A percentile compares a stretch with the other conserved stretches of the same genome.
Evolutionary conservation across 2,888 invertebrate species (phyloP).

Genomic region (Spialia ferax): DNA sequence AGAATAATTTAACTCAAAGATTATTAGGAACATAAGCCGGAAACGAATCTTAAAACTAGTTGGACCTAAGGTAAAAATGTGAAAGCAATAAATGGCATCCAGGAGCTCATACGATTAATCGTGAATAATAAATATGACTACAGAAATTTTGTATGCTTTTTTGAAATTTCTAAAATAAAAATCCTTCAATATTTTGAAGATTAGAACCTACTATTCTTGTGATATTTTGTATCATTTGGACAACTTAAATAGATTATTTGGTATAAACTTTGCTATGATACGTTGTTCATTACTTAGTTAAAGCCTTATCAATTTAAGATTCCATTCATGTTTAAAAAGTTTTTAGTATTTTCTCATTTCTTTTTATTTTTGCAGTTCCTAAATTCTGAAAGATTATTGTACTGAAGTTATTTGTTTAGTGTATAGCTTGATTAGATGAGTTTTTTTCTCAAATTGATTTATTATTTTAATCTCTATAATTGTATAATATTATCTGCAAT

Average conservation of each 20-base stretch:
- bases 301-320: background rate
- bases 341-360: too few relatives aligned
- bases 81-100: too few relatives aligned
- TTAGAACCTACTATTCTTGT: constrained; percentile 3
- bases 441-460: too few relatives aligned
- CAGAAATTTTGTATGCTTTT: too few relatives aligned
- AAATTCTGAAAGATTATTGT: too few relatives aligned
- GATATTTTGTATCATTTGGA: background rate
- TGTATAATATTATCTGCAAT: too few relatives aligned
- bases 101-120: background rate
- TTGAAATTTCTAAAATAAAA: background rate
- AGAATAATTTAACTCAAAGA: too few relatives aligned
- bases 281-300: background rate
- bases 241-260: constrained; percentile 24
- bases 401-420: too few relatives aligned
- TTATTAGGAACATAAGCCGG: too few relatives aligned
- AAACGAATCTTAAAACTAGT: background rate
- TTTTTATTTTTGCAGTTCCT: background rate
- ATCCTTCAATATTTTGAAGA: background rate
- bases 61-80: background rate
- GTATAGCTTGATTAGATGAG: too few relatives aligned
- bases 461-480: too few relatives aligned
- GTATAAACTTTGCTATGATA: constrained; percentile 10
- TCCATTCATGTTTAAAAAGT: background rate
- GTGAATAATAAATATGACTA: background rate